Conservation (phyloP, 2,888 invertebrate species). For the Ennomos quercinarius region DNA sequence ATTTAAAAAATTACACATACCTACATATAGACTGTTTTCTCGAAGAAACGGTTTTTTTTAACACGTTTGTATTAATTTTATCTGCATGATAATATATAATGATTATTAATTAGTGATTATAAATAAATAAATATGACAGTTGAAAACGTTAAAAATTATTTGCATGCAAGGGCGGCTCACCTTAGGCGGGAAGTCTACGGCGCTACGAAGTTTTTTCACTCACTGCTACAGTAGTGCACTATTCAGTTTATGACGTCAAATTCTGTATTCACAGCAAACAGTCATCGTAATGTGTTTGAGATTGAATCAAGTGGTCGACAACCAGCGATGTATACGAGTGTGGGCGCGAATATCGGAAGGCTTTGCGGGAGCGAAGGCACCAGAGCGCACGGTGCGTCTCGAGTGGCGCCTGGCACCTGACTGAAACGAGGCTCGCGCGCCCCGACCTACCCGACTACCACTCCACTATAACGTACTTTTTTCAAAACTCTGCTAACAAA, state of each 20-base stretch:
- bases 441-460: constrained; percentile 82
- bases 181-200: constrained; percentile 58
- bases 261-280: constrained; percentile 39
- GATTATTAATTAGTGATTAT: not conserved
- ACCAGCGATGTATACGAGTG: constrained; percentile 36
- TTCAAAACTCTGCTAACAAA: constrained; percentile 77
- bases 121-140: not conserved
- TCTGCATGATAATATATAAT: too few species aligned
- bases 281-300: constrained; percentile 36
- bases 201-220: constrained; percentile 60
- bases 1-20: too few species aligned
- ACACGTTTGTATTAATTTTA: too few species aligned
- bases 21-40: too few species aligned
- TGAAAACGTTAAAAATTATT: not conserved
- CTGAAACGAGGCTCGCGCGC: constrained; percentile 79
- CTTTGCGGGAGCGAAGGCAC: constrained; percentile 54
- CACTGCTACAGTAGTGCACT: constrained; percentile 63
- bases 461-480: constrained; percentile 74
- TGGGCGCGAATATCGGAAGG: constrained; percentile 58
- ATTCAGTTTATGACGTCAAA: constrained; percentile 27
- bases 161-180: constrained; percentile 48
- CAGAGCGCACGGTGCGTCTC: constrained; percentile 66
- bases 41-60: too few species aligned
- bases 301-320: constrained; percentile 22
- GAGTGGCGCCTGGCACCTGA: constrained; percentile 81